A percentile compares a stretch with the other conserved stretches of the same genome.
Conservation (phyloP, 2,113 vertebrate species). For the Zosterops lateralis region DNA sequence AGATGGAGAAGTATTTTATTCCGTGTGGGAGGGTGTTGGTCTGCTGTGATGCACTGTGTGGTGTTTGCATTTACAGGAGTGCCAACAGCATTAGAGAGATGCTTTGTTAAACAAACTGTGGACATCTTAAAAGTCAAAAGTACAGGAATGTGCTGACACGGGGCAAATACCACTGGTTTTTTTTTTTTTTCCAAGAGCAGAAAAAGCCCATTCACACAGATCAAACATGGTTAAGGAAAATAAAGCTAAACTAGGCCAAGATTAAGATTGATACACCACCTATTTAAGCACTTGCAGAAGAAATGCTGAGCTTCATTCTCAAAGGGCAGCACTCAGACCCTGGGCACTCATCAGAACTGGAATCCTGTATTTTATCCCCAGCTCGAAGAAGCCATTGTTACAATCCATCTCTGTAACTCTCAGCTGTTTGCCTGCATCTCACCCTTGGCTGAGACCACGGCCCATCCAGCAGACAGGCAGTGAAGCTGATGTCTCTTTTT, state of each 20-base stretch:
- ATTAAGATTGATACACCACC: background rate
- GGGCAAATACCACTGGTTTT: background rate
- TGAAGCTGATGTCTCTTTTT: background rate
- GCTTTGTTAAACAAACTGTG: background rate
- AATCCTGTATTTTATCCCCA: background rate
- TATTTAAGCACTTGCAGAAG: background rate
- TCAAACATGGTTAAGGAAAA: slow-evolving; percentile 11
- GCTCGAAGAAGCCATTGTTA: background rate
- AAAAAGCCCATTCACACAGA: background rate
- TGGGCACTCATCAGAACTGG: background rate
- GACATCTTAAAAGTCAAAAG: slow-evolving; percentile 8
- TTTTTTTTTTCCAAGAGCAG: background rate
- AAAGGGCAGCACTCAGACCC: background rate
- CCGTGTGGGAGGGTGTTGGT: background rate
- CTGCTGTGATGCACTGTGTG: background rate
- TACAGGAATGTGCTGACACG: background rate
- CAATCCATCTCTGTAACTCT: background rate
- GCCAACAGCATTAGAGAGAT: background rate
- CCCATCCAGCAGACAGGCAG: background rate
- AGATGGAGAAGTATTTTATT: background rate
- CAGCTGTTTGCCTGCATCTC: background rate
- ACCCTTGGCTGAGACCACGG: background rate
- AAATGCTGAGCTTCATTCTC: background rate
- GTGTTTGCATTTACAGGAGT: slow-evolving; percentile 8
- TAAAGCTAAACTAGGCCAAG: background rate